Evolutionary conservation across 1,140 invertebrate genomes (phyloP), one percentile per base, ranked within the genome.

Genomic region (Drosophila ambigua): DNA sequence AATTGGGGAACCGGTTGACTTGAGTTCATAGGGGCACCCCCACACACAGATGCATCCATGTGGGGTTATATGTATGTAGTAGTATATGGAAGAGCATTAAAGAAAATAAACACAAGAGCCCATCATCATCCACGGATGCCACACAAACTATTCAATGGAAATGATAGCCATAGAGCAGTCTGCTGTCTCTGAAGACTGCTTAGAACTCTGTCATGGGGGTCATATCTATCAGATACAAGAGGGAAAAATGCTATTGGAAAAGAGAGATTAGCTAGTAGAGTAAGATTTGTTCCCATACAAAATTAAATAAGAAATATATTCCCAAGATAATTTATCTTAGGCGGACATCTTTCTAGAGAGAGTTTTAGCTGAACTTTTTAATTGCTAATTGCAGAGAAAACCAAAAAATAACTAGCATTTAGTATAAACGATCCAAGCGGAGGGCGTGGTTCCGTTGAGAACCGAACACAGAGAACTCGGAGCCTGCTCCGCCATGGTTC

Each of bases 21-120:
- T 58, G 57, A 76, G 72, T 76, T 76, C 73, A 76, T 76, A 31
- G 64, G 55, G 64, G 72, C 73, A 76, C 72, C 72, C 73, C 68
- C 72, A 53, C 60, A 41, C 68, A 35, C 45, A 11, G 16, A 35
- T 16, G 31, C 43, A 45, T 43, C n/a, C 13, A 58, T 31, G 2
- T 20, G 20, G n/a, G n/a, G n/a, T n/a, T n/a, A n/a, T n/a, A n/a
- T n/a, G n/a, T n/a, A n/a, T 35, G 31, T 11, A 35, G 28, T 4
- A 35, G 35, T 13, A 13, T 39, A 39, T 5, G 13, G 8, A 11
- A 11, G 35, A 13, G 35, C 4, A 39, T 39, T 39, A 13, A 39
- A 39, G 26, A 48, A 45, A 74, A 55, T 26, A 63, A 73, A 61
- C 49, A 61, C 6, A 54, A 31, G 43, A 63, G 23, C 52, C 23